A percentile compares a stretch with the other conserved stretches of the same genome.
Evolutionary conservation across 2,888 invertebrate genomes (phyloP).

Genomic region (Macrophya alboannulata): DNA sequence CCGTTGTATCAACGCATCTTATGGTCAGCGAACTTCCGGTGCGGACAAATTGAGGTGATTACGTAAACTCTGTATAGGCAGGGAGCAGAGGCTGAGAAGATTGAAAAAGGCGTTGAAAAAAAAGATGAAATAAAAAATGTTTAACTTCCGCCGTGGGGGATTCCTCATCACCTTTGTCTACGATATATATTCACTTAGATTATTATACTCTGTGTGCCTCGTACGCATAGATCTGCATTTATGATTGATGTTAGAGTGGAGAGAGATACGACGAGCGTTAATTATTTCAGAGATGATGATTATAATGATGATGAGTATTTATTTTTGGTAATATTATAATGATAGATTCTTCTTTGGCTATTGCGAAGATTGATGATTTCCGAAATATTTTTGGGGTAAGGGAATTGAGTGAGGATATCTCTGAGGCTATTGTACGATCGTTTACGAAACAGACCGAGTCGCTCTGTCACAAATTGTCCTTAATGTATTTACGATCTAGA

Average conservation of each 20-base stretch:
- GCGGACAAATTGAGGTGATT: not conserved
- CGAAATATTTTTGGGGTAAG: not conserved
- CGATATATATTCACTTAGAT: not conserved
- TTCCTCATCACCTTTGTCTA: not conserved
- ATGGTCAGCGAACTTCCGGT: constrained; percentile 32
- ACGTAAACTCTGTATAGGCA: not conserved
- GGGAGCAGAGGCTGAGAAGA: not conserved
- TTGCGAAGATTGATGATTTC: not conserved
- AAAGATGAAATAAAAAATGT: not conserved
- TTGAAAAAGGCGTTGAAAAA: not conserved
- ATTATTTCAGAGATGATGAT: not conserved
- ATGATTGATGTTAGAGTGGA: not conserved
- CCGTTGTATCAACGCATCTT: not conserved
- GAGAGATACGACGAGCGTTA: not conserved
- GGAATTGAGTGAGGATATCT: not conserved
- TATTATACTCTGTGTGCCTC: not conserved
- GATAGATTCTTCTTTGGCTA: not conserved
- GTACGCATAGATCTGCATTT: not conserved
- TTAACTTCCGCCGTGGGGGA: constrained; percentile 9
- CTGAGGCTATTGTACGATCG: constrained; percentile 7
- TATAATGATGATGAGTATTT: not conserved
- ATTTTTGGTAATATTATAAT: not conserved
- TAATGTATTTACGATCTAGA: constrained; percentile 72
- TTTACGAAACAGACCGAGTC: constrained; percentile 75
- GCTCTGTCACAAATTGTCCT: constrained; percentile 74